These are phyloP conservation scores for Drosophila prosaltans DNA, from an alignment of 1,140 invertebrate genomes.

Conservation along the genomic window DNA sequence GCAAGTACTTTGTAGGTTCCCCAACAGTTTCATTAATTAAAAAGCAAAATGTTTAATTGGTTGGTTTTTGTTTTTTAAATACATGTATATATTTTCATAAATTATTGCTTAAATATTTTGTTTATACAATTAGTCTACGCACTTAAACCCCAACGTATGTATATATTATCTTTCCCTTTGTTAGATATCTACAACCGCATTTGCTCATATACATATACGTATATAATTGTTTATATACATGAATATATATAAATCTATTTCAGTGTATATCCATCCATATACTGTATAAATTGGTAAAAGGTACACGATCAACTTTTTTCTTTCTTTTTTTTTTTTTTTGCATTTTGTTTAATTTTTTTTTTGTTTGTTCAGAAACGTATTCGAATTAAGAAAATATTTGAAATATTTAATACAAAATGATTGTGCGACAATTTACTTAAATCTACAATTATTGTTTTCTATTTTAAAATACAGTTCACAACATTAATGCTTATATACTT, in stretches of 20 bases:
- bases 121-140: slow-evolving; percentile 75
- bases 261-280: slow-evolving; percentile 18
- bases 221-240: slow-evolving; percentile 16
- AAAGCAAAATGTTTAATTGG: slow-evolving; percentile 5
- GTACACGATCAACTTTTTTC: neutral
- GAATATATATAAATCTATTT: neutral
- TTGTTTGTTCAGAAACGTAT: slow-evolving; percentile 27
- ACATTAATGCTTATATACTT: slow-evolving; percentile 32
- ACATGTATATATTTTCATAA: slow-evolving; percentile 65
- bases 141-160: slow-evolving; percentile 43
- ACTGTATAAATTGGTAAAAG: slow-evolving; percentile 1
- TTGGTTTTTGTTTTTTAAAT: slow-evolving; percentile 36
- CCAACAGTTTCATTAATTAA: slow-evolving; percentile 1
- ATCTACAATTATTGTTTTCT: slow-evolving; percentile 18
- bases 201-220: slow-evolving; percentile 35
- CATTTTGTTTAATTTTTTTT: neutral
- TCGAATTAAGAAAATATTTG: slow-evolving; percentile 46
- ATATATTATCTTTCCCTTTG: slow-evolving; percentile 20
- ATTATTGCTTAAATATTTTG: slow-evolving; percentile 74
- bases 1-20: neutral
- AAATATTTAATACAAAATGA: slow-evolving; percentile 53
- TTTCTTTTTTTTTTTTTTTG: neutral
- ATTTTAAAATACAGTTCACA: slow-evolving; percentile 37
- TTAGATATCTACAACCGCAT: slow-evolving; percentile 48
- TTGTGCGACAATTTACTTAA: slow-evolving; percentile 66